phyloP scores from a whole-genome alignment of 2,888 invertebrate genomes.

The Pammene aurita region DNA sequence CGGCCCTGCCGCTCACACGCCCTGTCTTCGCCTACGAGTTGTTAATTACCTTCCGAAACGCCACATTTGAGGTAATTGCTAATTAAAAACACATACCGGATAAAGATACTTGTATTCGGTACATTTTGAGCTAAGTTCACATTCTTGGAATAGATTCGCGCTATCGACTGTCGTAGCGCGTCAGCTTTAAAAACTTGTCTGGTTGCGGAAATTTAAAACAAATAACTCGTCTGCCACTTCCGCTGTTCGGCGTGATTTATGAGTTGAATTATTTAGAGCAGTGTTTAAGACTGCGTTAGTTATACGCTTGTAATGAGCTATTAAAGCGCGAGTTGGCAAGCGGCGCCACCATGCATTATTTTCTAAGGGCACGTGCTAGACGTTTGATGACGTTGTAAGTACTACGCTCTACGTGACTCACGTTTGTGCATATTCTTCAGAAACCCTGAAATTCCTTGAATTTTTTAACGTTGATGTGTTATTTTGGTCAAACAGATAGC shows the following conservation, averaged over 20 bases:
- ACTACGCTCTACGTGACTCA: conserved; percentile 29
- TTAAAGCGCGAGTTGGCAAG: conserved; percentile 70
- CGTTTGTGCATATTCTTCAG: conserved; percentile 11
- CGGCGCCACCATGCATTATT: conserved; percentile 55
- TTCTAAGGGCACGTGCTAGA: conserved; percentile 63
- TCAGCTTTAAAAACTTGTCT: conserved; percentile 47
- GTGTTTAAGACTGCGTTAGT: conserved; percentile 61
- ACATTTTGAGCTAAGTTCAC: not conserved
- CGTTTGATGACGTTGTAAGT: conserved; percentile 44
- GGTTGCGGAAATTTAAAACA: conserved; percentile 54
- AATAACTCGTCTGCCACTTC: conserved; percentile 57
- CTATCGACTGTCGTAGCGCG: conserved; percentile 22
- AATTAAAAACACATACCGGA: conserved; percentile 45
- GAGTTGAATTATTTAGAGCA: conserved; percentile 61
- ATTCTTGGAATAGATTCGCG: conserved; percentile 5
- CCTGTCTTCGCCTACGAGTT: conserved; percentile 65
- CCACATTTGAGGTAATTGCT: conserved; percentile 47
- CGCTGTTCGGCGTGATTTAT: conserved; percentile 59
- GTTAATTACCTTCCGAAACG: conserved; percentile 69
- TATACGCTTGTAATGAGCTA: conserved; percentile 66
- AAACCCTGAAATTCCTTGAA: conserved; percentile 12
- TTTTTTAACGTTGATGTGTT: not conserved
- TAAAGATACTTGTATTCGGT: not conserved
- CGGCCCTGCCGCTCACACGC: conserved; percentile 52
- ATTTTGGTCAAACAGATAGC: not conserved